Percentiles rank a stretch among this genome's conserved stretches.
These are phyloP conservation scores for Hofmannophila pseudospretella DNA, from an alignment of 2,888 invertebrate genomes.

Conservation along the genomic window DNA sequence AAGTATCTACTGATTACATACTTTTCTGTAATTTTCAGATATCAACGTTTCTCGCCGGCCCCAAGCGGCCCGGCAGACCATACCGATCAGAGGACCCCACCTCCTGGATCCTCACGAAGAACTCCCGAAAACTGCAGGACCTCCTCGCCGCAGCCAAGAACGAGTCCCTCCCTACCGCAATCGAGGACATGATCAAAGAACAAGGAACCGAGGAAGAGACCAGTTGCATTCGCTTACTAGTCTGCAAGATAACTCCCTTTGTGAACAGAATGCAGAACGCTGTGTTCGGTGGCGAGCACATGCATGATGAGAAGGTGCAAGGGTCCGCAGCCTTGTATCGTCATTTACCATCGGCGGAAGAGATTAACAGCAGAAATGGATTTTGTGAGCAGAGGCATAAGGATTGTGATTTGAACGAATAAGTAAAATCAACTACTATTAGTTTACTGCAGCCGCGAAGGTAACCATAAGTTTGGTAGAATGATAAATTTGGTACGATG, in stretches of 20 bases:
- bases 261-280: constrained; percentile 87
- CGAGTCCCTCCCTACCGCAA: constrained; percentile 77
- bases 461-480: too few species aligned
- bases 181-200: constrained; percentile 79
- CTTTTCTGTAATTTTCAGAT: constrained; percentile 64
- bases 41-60: constrained; percentile 72
- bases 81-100: constrained; percentile 50
- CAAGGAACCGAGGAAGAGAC: constrained; percentile 78
- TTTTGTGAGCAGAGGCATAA: constrained; percentile 80
- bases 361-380: constrained; percentile 78
- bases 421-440: too few species aligned
- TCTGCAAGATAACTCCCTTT: constrained; percentile 88
- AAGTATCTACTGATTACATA: too few species aligned
- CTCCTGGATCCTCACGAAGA: constrained; percentile 80
- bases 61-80: constrained; percentile 36
- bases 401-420: constrained; percentile 62
- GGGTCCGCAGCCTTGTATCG: constrained; percentile 72
- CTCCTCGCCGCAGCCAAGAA: constrained; percentile 80
- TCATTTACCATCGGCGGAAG: constrained; percentile 79
- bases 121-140: constrained; percentile 73
- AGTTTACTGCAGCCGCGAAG: too few species aligned
- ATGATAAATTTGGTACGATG: too few species aligned
- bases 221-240: constrained; percentile 82
- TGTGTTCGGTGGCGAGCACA: constrained; percentile 61
- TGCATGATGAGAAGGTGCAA: constrained; percentile 38